These are phyloP conservation scores for Phylloscopus trochiloides DNA, from an alignment of 2,113 vertebrate genomes.

Conservation along the genomic window DNA sequence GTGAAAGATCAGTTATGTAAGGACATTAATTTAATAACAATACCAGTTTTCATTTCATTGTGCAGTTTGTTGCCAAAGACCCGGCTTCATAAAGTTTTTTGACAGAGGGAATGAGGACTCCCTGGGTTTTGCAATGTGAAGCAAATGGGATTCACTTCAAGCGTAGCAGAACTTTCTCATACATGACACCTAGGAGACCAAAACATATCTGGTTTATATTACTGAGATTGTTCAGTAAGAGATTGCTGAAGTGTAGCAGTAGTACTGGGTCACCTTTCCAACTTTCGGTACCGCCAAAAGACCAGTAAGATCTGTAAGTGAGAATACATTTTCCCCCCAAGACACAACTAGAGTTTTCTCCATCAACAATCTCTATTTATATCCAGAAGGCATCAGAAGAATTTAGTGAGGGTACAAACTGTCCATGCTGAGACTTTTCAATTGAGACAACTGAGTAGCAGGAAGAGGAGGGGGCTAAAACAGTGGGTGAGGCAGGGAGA, in stretches of 20 bases:
- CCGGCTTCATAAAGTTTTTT: background rate
- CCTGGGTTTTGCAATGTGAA: background rate
- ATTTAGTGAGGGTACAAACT: background rate
- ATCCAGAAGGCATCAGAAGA: background rate
- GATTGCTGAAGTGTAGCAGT: background rate
- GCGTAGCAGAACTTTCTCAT: background rate
- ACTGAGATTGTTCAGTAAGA: background rate
- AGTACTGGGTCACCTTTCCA: background rate
- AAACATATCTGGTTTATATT: background rate
- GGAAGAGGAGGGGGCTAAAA: background rate
- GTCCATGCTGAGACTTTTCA: background rate
- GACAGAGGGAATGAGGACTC: background rate
- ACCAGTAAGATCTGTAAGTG: background rate
- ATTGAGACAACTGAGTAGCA: background rate
- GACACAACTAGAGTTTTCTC: background rate
- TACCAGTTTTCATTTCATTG: background rate
- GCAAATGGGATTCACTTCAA: background rate
- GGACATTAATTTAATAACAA: background rate
- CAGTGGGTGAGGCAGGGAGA: background rate
- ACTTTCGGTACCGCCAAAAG: background rate
- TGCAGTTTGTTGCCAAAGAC: background rate
- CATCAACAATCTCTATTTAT: background rate
- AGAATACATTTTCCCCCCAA: background rate
- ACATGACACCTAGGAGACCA: background rate
- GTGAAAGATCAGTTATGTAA: constrained; percentile 23